These are phyloP conservation scores for Bombyx huttoni DNA, from an alignment of 2,888 invertebrate species.

Conservation along the genomic window DNA sequence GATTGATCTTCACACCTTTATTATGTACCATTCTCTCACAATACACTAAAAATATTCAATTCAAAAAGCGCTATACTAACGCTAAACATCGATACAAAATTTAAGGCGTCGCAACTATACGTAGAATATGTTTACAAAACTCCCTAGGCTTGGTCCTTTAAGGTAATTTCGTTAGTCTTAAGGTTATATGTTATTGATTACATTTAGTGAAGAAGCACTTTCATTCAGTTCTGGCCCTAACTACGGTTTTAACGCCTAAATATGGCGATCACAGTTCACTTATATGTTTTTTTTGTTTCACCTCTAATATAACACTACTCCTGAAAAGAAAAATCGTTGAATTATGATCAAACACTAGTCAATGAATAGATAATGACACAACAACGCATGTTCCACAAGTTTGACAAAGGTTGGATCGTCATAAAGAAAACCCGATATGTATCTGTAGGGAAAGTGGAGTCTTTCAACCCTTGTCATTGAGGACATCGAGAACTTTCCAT, in stretches of 20 bases:
- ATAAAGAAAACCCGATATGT: neutral
- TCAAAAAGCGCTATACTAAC: slow-evolving; percentile 10
- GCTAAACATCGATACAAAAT: slow-evolving; percentile 35
- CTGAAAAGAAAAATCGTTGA: neutral
- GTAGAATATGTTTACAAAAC: slow-evolving; percentile 48
- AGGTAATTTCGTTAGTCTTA: slow-evolving; percentile 35
- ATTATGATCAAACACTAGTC: neutral
- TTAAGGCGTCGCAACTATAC: slow-evolving; percentile 50
- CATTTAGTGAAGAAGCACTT: slow-evolving; percentile 58
- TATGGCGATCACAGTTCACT: slow-evolving; percentile 54
- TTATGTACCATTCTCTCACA: slow-evolving; percentile 11
- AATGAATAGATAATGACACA: neutral
- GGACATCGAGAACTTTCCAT: neutral
- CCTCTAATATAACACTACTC: slow-evolving; percentile 11
- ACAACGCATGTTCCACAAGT: neutral
- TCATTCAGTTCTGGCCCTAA: slow-evolving; percentile 16
- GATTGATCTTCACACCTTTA: slow-evolving; percentile 4
- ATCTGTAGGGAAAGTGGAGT: neutral
- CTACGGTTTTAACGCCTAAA: slow-evolving; percentile 49
- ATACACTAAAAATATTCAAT: slow-evolving; percentile 9
- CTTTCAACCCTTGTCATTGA: slow-evolving; percentile 11
- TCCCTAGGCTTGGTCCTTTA: slow-evolving; percentile 57
- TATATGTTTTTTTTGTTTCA: slow-evolving; percentile 19
- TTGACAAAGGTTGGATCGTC: neutral
- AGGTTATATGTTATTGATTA: slow-evolving; percentile 45